Evolutionary conservation across 2,888 invertebrate genomes (phyloP), one percentile per base, ranked within the genome.

Genomic region (Eumerus sabulonum): DNA sequence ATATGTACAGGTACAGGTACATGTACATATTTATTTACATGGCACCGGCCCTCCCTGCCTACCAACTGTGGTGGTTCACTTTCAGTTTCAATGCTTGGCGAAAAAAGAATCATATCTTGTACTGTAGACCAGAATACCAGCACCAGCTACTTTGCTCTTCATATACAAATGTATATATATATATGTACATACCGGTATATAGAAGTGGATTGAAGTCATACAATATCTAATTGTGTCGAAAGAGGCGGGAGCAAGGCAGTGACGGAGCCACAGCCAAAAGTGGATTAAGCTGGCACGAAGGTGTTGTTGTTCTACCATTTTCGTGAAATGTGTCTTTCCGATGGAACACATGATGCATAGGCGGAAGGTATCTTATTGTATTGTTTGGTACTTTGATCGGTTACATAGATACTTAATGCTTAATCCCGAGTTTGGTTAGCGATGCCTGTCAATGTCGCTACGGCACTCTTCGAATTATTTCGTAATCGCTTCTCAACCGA

Each of bases 1-100:
- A n/a, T n/a, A n/a, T n/a, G n/a, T n/a, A n/a, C n/a, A n/a, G n/a
- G n/a, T n/a, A n/a, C n/a, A n/a, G n/a, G n/a, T 27, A 27, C 27
- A 27, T 27, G 27, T 7, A 27, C n/a, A n/a, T n/a, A n/a, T n/a
- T n/a, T n/a, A n/a, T n/a, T n/a, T n/a, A n/a, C n/a, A n/a, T n/a
- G n/a, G n/a, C n/a, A 7, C 27, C 27, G 27, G 3, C 27, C 27
- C 27, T 27, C 27, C 27, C 27, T 27, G 27, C 27, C 27, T n/a
- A 27, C 27, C 27, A 2, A 27, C 27, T 7, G 27, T 7, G 3
- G 27, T 59, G 70, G 70, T 79, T 70, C 74, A 79, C 79, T 79
- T 79, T 79, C 79, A 66, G 64, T 79, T 79, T 79, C 74, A 79
- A 74, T 79, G 74, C 68, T 74, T 79, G 68, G 63, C 64, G 54